These are phyloP conservation scores for Hoplostethus atlanticus DNA, from an alignment of 2,797 vertebrate genomes.

Conservation along the genomic window DNA sequence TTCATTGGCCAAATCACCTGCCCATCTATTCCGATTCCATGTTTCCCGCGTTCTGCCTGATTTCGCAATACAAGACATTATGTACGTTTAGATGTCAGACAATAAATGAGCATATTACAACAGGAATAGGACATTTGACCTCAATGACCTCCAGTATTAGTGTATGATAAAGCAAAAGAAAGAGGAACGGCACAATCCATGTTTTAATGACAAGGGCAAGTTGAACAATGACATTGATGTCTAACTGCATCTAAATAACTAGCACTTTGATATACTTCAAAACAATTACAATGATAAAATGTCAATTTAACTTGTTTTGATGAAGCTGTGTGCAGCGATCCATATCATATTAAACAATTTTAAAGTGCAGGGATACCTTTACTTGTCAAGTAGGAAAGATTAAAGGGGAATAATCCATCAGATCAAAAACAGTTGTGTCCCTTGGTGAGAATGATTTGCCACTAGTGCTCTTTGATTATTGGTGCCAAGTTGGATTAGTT, in stretches of 20 bases:
- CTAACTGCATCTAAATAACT: constrained; percentile 13
- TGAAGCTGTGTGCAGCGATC: constrained; percentile 9
- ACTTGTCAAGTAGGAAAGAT: constrained; percentile 26
- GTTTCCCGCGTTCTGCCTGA: constrained; percentile 73
- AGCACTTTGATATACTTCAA: not conserved
- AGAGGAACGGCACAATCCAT: not conserved
- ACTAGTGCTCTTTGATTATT: constrained; percentile 50
- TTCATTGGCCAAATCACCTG: constrained; percentile 54
- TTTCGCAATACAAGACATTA: constrained; percentile 56
- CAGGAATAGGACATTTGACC: constrained; percentile 54
- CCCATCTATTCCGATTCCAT: constrained; percentile 72
- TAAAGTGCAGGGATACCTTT: constrained; percentile 29
- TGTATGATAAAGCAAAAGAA: constrained; percentile 29
- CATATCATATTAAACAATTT: constrained; percentile 9
- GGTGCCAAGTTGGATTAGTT: constrained; percentile 32
- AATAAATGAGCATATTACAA: constrained; percentile 28
- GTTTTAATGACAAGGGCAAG: constrained; percentile 56
- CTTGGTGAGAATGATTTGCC: constrained; percentile 30
- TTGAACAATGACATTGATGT: not conserved
- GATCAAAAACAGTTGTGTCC: constrained; percentile 33
- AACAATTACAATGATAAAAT: not conserved
- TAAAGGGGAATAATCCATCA: constrained; percentile 32
- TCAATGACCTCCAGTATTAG: constrained; percentile 57
- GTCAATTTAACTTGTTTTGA: not conserved
- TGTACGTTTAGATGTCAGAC: constrained; percentile 71